Evolutionary conservation across 2,888 invertebrate genomes (phyloP), one percentile per base, ranked within the genome.

Genomic region (Eudemis profundana): DNA sequence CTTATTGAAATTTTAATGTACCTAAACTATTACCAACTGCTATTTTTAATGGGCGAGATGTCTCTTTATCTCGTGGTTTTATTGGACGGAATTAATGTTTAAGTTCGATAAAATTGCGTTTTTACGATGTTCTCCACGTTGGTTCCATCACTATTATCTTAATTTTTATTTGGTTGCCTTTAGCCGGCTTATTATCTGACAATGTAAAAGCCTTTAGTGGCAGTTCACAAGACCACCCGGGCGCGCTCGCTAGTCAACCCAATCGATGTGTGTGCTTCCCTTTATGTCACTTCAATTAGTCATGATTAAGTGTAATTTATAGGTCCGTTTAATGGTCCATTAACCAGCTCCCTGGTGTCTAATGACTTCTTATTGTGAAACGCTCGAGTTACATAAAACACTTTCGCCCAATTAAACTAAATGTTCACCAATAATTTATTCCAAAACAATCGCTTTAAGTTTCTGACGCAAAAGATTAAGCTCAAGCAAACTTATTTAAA

Each of bases 231-330:
- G 90, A 89, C 91, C 90, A 90, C 90, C 90, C 89, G 83, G 78
- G 71, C 66, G 70, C 44, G 10, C 73, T 64, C 66, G 62, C 69
- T 72, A 68, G 69, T 73, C 70, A 71, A 67, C 68, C 73, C 71
- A 71, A 74, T 72, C 66, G 72, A 71, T 75, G 70, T 73, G 72
- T 74, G 69, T 65, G 65, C 59, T 76, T 76, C 82, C 82, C 80
- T 78, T 77, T 80, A 79, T 83, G 82, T 83, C 81, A 81, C 76
- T 81, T 80, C 85, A 90, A 91, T 91, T 91, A 89, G 89, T 88
- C 85, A 88, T 86, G 89, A 91, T 91, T 88, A 90, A 86, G 79
- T 86, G 81, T 83, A 89, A 90, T 92, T 90, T 90, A 90, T 91
- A 81, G 84, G 79, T 83, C 82, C 78, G 80, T 89, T 90, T 89